A percentile compares a stretch with the other conserved stretches of the same genome.
phyloP scores from a whole-genome alignment of 2,888 invertebrate genomes.

The Lordiphosa fenestrarum region DNA sequence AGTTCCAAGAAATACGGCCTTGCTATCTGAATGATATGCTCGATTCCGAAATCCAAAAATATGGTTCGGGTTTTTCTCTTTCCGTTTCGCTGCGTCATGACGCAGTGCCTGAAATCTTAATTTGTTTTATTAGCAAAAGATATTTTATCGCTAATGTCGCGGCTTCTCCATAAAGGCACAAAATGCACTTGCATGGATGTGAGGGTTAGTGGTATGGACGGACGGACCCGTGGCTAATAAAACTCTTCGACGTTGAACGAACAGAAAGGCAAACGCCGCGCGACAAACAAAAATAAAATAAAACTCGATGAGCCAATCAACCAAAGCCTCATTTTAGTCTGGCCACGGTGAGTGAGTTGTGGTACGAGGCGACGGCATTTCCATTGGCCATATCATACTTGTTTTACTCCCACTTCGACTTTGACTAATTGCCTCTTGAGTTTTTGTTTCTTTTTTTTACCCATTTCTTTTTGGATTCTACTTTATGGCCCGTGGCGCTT shows the following conservation, averaged over 20 bases:
- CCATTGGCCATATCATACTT: slow-evolving; percentile 11
- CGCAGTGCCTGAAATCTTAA: slow-evolving; percentile 30
- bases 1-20: no score
- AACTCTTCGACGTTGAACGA: slow-evolving; percentile 61
- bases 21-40: no score
- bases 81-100: slow-evolving; percentile 14
- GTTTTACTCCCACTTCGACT: slow-evolving; percentile 20
- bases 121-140: slow-evolving; percentile 68
- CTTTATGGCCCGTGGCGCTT: slow-evolving; percentile 55
- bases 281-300: slow-evolving; percentile 41
- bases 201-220: slow-evolving; percentile 15
- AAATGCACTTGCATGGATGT: slow-evolving; percentile 57
- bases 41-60: slow-evolving; percentile 28
- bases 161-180: slow-evolving; percentile 56
- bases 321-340: slow-evolving; percentile 21
- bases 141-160: slow-evolving; percentile 63
- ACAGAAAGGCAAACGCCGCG: slow-evolving; percentile 45
- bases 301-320: slow-evolving; percentile 30
- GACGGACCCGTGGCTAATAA: slow-evolving; percentile 53
- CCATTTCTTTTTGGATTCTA: slow-evolving; percentile 33
- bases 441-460: slow-evolving; percentile 14
- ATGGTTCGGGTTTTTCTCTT: slow-evolving; percentile 21
- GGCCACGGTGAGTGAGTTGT: slow-evolving; percentile 17
- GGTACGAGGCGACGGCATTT: slow-evolving; percentile 22
- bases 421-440: slow-evolving; percentile 49